Evolutionary conservation across 2,113 vertebrate species (phyloP), one percentile per base, ranked within the genome.

Genomic region (Scomber scombrus): DNA sequence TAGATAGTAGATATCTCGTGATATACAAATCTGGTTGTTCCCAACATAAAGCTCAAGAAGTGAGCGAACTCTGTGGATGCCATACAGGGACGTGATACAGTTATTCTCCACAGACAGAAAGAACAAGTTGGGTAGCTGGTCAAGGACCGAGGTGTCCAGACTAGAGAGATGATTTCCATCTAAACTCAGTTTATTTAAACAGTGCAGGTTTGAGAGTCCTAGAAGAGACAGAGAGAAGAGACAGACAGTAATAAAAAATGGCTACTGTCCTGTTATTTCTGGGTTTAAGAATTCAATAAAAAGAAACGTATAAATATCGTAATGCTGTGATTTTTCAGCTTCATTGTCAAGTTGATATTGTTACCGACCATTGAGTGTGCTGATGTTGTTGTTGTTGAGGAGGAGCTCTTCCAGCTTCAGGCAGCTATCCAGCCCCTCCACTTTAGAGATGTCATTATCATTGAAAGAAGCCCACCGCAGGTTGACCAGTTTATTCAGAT

Each of bases 401-500:
- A 90, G 96, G 74, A 97, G 95, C 81, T 98, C 97, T 87, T 97
- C 92, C 69, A 97, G 89, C 29, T 95, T 94, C 43, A 80, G 61
- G 84, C 96, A 97, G 78, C 84, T 89, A 11, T 96, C 93, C n/a
- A 96, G 85, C 19, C 95, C 96, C 78, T 97, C 95, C 46, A 96
- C 92, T 88, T 92, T 94, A 40, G 91, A 94, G 80, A 97, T 94
- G 64, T 95, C 90, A 65, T 97, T 98, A 84, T 97, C 90, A 86
- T 95, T 96, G 79, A 97, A 97, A 5, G 96, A 97, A 13, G 94
- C 95, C 96, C 95, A 97, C 67, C 94, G 95, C 77, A 97, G 92
- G 89, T 97, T 96, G 75, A 96, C 91, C 71, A 96, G 45, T 71
- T 95, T 94, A 73, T 95, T 94, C 75, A 97, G 90, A 87, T 93